Evolutionary conservation across 2,888 invertebrate species (phyloP).

Genomic region (Lumbricus terrestris): DNA sequence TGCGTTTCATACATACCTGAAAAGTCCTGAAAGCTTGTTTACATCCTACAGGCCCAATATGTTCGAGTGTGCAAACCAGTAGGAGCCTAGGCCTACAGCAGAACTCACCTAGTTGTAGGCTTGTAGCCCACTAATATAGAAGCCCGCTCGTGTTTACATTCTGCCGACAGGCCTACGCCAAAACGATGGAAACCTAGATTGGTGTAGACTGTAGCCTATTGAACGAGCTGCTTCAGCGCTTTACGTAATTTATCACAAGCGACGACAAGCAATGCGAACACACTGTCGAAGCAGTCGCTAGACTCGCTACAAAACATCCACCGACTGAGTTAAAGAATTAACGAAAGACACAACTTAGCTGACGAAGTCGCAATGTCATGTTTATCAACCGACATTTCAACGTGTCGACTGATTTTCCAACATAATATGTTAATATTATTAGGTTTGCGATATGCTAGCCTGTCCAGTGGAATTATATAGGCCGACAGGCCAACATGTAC

Average conservation of each 20-base stretch:
- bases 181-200: background rate
- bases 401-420: too few species aligned
- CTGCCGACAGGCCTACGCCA: background rate
- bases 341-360: too few species aligned
- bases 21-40: background rate
- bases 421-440: too few species aligned
- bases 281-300: background rate
- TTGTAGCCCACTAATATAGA: background rate
- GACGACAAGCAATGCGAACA: background rate
- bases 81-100: background rate
- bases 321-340: too few species aligned
- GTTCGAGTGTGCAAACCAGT: background rate
- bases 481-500: too few species aligned
- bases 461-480: too few species aligned
- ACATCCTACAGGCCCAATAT: background rate
- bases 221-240: background rate
- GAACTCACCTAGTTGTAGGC: background rate
- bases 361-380: too few species aligned
- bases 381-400: too few species aligned
- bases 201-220: too few species aligned
- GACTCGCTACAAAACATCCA: too few species aligned
- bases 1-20: background rate
- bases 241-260: background rate
- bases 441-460: too few species aligned
- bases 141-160: background rate